Evolutionary conservation across 2,113 vertebrate species (phyloP).

Genomic region (Agelaius phoeniceus): DNA sequence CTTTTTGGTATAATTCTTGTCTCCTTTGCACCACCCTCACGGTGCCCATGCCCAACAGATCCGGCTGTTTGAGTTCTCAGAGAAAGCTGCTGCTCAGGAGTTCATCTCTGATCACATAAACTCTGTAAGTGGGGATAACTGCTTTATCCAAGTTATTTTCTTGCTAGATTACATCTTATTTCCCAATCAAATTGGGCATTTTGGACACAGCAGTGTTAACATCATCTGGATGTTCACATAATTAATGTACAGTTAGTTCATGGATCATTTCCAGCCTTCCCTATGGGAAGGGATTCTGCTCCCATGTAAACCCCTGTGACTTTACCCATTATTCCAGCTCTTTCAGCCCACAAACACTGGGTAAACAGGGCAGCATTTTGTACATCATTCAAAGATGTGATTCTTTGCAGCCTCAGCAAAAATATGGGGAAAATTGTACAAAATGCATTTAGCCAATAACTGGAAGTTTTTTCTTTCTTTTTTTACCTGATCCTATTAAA

Average conservation of each 20-base stretch:
- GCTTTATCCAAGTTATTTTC: neutral
- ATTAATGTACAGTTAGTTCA: neutral
- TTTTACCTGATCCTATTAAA: neutral
- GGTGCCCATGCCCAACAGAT: slow-evolving; percentile 65
- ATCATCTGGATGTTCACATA: neutral
- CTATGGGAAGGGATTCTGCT: neutral
- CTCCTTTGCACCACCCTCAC: neutral
- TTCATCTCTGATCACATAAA: slow-evolving; percentile 83
- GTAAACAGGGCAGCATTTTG: neutral
- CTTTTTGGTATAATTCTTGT: neutral
- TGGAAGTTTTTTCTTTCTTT: neutral
- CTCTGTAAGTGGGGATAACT: slow-evolving; percentile 74
- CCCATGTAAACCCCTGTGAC: neutral
- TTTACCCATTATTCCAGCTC: neutral
- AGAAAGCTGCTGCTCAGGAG: slow-evolving; percentile 73
- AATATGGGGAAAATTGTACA: neutral
- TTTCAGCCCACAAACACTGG: neutral
- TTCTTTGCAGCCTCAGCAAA: neutral
- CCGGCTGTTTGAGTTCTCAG: slow-evolving; percentile 81
- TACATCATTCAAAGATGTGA: neutral
- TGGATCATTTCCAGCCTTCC: neutral
- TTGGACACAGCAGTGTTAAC: neutral
- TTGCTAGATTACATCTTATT: neutral
- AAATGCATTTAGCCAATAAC: neutral
- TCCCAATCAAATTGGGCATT: neutral